Base-by-base conservation (phyloP, 2,113 vertebrate species). In the Dryoscopus gambensis region DNA sequence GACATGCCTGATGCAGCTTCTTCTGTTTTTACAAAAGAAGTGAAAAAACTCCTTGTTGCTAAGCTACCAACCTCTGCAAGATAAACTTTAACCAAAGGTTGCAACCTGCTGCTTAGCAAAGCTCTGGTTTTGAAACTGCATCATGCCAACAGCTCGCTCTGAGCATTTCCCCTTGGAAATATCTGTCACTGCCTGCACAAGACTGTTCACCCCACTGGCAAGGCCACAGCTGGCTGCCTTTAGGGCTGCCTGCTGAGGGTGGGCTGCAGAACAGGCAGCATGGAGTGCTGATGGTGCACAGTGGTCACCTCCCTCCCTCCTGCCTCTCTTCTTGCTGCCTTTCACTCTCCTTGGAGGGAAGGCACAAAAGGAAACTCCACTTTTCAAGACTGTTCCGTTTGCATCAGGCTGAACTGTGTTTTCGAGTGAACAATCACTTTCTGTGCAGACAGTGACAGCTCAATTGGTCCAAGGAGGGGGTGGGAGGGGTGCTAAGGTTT, bases 401-500 rank as follows among this genome's bases (percentile, higher is more conserved):
- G 67, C 87, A 59, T 89, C 17, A 3, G 76, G 49, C 73, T 1
- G 1, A 96, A 95, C 94, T 94, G 94, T 82, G 88, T 89, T 97
- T 96, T 96, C 2, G 1, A 80, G 67, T 20, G 87, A 97, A 89
- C 92, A 94, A 85, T 95, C 78, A 69, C 94, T 95, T 96, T 95
- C 92, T 93, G 55, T 75, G 70, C 42, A 76, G 90, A 91, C 92
- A 96, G 73, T 93, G 91, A 96, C 91, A 96, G 85, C 94, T 97
- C 95, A 95, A 78, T 92, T 74, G 89, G 90, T 80, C 89, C 75
- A 88, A 77, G 74, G 70, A 94, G 49, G 27, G 50, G 71, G 84
- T 2, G 9, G 73, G 50, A 73, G 30, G 79, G 44, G 44, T 87
- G 46, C 80, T 87, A 87, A 87, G 52, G 80, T 97, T 91, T 89